Evolutionary conservation across 2,797 vertebrate genomes (phyloP), one percentile per base, ranked within the genome.

Genomic region (Phalanger gymnotis): DNA sequence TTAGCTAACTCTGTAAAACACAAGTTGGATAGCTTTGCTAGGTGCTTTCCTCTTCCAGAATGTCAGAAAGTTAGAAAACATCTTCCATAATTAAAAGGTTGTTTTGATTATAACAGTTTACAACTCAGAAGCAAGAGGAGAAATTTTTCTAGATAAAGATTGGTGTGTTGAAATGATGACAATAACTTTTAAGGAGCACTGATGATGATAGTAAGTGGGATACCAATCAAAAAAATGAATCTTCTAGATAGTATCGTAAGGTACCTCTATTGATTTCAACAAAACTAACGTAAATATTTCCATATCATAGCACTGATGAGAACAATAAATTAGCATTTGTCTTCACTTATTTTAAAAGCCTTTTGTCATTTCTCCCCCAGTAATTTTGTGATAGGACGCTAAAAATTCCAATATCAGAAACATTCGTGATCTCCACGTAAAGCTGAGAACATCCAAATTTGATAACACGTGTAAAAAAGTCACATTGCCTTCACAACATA

Each of bases 401-500:
- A 91, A 96, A 96, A 94, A 95, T 91, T 92, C 90, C 28, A 91
- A 89, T 40, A 93, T 66, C 12, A 30, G 66, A 94, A 95, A 81
- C 92, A 94, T 53, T 58, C 95, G 89, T 30, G 66, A 92, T 97
- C 90, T 92, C 66, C 97, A 98, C 97, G 54, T 92, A 94, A 97
- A 96, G 6, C 19, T 89, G 96, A 91, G n/a, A 51, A 54, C 0
- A 11, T 94, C 61, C 95, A 98, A 97, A 73, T 90, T 96, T 94
- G 90, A 94, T 0, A 2, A 61, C 93, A 98, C 87, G 56, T 30
- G 7, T 9, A 97, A 95, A 89, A 91, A 95, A 93, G 97, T 92
- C 90, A 98, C 96, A 96, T 81, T 92, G 96, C 94, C 95, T 96
- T 95, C 73, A 98, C 93, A 97, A 97, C 96, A 98, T 81, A 94